Evolutionary conservation across 1,140 invertebrate genomes (phyloP), one percentile per base, ranked within the genome.

Genomic region (Whitmania pigra): DNA sequence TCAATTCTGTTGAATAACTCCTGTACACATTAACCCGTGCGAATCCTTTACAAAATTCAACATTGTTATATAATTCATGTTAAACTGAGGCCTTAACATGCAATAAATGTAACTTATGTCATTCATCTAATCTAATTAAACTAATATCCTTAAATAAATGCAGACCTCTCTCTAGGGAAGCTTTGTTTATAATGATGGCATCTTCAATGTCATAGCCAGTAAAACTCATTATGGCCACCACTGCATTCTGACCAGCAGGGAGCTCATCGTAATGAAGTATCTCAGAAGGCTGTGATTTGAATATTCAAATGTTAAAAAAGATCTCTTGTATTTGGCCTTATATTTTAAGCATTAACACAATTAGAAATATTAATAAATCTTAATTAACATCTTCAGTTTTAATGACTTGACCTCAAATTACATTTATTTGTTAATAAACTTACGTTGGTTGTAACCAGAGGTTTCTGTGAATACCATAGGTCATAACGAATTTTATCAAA

Each of bases 161-260:
- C 57, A 13, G 11, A 76, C 89, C 93, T 78, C 96, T 86, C 82
- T 99, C 96, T 53, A 99, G 87, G 0, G 95, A 97, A 0, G 94
- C 92, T 83, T 95, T 95, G 78, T 99, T 99, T 2, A 99, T 84
- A 75, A 99, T 90, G 0, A 99, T 82, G 0, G 97, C 96, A 83
- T 99, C 97, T 84, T 99, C 97, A 76, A 99, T 99, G 83, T 99
- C 97, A 79, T 97, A 99, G 0, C 95, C 96, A 77, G 91, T 94
- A 83, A 97, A 99, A 75, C 92, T 97, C 96, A 99, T 99, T 0
- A 99, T 94, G 57, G 96, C 96, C 15, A 99, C 92, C 0, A 89
- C 97, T 0, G 95, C 94, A 85, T 99, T 99, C 79, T 98, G 94
- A n/a, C 97, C 97, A 67, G 97, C 97, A 0, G 97, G 96, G 31